Conservation (phyloP, 2,113 vertebrate species). For the Etheostoma spectabile region DNA sequence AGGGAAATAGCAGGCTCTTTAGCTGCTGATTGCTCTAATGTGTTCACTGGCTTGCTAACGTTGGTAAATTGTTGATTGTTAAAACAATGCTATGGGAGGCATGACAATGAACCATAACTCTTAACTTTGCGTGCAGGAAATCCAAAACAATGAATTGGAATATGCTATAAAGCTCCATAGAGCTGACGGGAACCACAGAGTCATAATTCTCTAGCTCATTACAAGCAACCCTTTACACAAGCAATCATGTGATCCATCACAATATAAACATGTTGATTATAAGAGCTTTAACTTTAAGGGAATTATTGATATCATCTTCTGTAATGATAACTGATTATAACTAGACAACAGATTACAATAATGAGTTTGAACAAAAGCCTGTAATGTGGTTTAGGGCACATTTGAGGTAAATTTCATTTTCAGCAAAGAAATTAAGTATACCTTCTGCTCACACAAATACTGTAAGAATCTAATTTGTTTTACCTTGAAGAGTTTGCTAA, state of each 20-base stretch:
- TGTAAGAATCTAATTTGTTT: background rate
- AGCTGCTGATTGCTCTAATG: background rate
- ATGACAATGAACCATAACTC: background rate
- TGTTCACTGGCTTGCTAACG: background rate
- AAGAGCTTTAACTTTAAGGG: background rate
- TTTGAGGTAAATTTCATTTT: background rate
- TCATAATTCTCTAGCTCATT: background rate
- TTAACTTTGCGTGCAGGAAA: background rate
- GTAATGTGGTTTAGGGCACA: background rate
- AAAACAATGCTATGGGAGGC: background rate
- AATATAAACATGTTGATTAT: background rate
- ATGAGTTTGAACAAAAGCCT: background rate
- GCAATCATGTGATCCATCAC: background rate
- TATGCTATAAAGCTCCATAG: background rate
- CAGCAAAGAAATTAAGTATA: background rate
- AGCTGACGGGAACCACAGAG: background rate
- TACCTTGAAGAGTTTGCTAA: background rate
- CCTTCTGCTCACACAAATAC: background rate
- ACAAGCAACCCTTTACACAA: background rate
- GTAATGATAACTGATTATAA: background rate
- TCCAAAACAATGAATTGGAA: background rate
- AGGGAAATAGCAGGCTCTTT: background rate
- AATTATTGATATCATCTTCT: background rate
- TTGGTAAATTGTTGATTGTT: background rate
- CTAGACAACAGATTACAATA: background rate